Conservation (phyloP, 2,113 vertebrate genomes). For the Nycticryphes semicollaris region DNA sequence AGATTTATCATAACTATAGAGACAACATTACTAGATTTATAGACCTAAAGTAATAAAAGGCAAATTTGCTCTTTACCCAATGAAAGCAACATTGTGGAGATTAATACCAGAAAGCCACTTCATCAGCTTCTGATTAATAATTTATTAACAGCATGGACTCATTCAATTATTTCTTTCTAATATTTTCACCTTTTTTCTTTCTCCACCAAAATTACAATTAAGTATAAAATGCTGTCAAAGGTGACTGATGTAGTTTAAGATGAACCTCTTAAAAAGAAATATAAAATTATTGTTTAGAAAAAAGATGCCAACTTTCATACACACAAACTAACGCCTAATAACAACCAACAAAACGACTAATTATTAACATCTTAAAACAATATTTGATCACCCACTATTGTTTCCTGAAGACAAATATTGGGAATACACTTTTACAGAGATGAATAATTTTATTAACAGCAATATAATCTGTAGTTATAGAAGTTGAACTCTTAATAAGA, state of each 20-base stretch:
- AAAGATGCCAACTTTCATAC: neutral
- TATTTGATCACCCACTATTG: neutral
- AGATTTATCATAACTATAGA: neutral
- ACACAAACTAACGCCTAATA: neutral
- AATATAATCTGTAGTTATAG: neutral
- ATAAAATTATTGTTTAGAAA: neutral
- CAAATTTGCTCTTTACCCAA: neutral
- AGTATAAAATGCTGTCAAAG: neutral
- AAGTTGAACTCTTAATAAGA: neutral
- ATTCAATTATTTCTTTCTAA: neutral
- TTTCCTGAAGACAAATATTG: neutral
- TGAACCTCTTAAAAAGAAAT: neutral
- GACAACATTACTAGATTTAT: neutral
- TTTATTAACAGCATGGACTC: neutral
- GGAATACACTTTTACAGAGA: neutral
- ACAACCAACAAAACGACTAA: neutral
- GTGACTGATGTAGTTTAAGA: neutral
- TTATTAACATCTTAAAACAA: neutral
- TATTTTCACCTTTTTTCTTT: neutral
- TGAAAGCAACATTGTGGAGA: neutral
- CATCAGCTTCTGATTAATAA: slow-evolving; percentile 12
- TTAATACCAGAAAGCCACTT: neutral
- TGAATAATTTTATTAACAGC: neutral
- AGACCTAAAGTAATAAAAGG: neutral
- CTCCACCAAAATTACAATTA: neutral